phyloP scores from a whole-genome alignment of 1,140 invertebrate genomes.

The Cydia splendana region DNA sequence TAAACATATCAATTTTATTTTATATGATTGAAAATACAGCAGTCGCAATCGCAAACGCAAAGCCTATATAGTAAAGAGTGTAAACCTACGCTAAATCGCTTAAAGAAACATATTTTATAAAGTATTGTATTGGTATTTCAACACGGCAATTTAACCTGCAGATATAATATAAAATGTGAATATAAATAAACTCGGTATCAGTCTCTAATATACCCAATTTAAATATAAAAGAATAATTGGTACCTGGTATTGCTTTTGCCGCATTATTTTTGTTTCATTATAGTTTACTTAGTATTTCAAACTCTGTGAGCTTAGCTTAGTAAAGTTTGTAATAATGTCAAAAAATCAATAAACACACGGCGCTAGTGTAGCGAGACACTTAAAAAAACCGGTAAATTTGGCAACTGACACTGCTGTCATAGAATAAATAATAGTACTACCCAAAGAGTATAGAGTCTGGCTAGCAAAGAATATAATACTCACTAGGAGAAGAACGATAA shows the following conservation, averaged over 20 bases:
- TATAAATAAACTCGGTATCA: not conserved
- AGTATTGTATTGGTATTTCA: not conserved
- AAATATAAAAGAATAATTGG: not conserved
- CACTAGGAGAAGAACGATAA: too few species aligned
- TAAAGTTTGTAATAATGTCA: conserved; percentile 48
- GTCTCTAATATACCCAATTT: not conserved
- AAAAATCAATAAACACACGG: conserved; percentile 57
- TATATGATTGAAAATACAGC: not conserved
- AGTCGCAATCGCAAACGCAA: not conserved
- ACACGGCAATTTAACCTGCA: not conserved
- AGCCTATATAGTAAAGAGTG: not conserved
- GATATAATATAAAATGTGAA: not conserved
- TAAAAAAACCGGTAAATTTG: conserved; percentile 15
- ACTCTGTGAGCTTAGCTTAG: conserved; percentile 29
- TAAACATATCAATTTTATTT: not conserved
- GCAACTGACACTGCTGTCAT: not conserved
- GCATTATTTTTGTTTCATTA: conserved; percentile 23
- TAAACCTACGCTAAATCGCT: not conserved
- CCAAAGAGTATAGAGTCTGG: too few species aligned
- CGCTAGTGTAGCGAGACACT: not conserved
- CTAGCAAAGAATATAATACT: too few species aligned
- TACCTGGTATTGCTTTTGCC: conserved; percentile 14
- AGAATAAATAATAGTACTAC: too few species aligned
- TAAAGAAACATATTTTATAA: not conserved
- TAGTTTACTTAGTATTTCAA: conserved; percentile 23